A percentile compares a stretch with the other conserved stretches of the same genome.
Conservation (phyloP, 2,888 invertebrate species). For the Elysia crispata region DNA sequence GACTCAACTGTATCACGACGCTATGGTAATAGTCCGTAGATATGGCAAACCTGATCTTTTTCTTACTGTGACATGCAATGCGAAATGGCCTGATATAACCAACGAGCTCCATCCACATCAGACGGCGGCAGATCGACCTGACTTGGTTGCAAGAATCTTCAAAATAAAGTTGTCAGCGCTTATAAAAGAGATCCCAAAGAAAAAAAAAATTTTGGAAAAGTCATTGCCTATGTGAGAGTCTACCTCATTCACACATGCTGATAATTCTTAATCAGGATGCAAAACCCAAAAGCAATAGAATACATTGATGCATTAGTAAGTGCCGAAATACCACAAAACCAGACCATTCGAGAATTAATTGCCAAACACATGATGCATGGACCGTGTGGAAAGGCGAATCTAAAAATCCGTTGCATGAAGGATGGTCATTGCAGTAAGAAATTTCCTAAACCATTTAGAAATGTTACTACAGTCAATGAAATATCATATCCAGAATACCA, state of each 20-base stretch:
- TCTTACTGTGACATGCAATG: conserved; percentile 9
- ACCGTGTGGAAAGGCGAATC: neutral
- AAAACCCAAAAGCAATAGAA: neutral
- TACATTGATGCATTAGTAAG: neutral
- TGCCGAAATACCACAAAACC: neutral
- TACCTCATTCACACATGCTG: too few relatives aligned
- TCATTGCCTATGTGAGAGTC: too few relatives aligned
- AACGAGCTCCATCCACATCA: neutral
- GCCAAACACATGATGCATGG: neutral
- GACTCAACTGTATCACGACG: neutral
- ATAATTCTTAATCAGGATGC: neutral
- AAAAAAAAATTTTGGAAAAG: too few relatives aligned
- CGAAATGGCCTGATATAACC: conserved; percentile 12
- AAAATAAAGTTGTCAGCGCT: too few relatives aligned
- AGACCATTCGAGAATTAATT: too few relatives aligned
- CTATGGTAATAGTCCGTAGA: neutral
- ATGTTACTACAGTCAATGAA: neutral
- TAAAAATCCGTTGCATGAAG: neutral
- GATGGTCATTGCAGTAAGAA: neutral
- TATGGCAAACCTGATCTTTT: conserved; percentile 16
- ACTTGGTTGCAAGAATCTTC: conserved; percentile 6
- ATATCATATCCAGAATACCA: neutral
- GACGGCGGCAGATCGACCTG: neutral
- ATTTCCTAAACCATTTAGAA: neutral
- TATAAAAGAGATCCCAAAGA: too few relatives aligned